These are phyloP conservation scores for Pharmacophagus antenor DNA, from an alignment of 2,888 invertebrate genomes.

Conservation along the genomic window DNA sequence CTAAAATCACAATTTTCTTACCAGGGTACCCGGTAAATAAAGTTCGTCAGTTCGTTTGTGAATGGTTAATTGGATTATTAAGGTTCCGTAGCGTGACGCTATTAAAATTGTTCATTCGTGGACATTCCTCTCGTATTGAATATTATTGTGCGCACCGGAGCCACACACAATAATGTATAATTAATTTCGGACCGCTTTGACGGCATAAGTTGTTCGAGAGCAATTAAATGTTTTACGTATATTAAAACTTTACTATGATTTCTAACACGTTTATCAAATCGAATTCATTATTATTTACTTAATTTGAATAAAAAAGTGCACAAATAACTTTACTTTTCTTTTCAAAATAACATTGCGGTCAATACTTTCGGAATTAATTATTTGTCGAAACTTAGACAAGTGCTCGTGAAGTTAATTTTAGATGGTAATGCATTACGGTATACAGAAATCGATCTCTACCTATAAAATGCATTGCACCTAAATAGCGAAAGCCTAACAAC, in stretches of 20 bases:
- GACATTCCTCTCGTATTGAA: conserved; percentile 13
- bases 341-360: too few species aligned
- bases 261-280: too few species aligned
- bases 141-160: background rate
- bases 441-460: background rate
- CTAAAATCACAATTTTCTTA: too few species aligned
- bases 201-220: background rate
- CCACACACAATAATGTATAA: background rate
- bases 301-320: too few species aligned
- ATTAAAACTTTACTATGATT: too few species aligned
- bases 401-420: too few species aligned
- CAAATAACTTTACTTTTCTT: too few species aligned
- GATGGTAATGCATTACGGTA: too few species aligned
- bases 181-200: background rate
- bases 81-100: conserved; percentile 13
- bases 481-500: background rate
- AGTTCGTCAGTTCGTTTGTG: conserved; percentile 31
- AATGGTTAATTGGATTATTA: conserved; percentile 30
- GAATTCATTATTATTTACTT: too few species aligned
- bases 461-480: background rate
- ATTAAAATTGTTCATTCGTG: conserved; percentile 28
- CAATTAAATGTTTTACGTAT: background rate
- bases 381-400: too few species aligned
- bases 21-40: too few species aligned
- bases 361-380: too few species aligned